Conservation (phyloP, 2,113 vertebrate species). For the Nothocercus julius region DNA sequence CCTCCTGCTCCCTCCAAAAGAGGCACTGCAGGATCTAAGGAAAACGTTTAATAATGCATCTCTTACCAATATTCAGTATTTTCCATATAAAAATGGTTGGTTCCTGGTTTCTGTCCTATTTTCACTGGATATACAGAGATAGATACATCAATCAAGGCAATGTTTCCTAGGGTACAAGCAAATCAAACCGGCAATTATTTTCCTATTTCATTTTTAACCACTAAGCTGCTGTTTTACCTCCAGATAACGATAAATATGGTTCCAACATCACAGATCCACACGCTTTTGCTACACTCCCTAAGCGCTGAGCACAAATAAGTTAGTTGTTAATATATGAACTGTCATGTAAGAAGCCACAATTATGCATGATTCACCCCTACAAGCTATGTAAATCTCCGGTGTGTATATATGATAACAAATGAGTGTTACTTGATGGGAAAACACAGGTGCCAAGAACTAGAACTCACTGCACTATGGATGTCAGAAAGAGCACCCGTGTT, state of each 20-base stretch:
- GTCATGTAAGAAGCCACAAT: slow-evolving; percentile 68
- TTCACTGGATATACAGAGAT: background rate
- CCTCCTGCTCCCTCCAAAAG: background rate
- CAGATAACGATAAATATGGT: slow-evolving; percentile 27
- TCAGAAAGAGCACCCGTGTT: slow-evolving; percentile 42
- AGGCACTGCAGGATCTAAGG: background rate
- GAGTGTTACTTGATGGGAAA: slow-evolving; percentile 61
- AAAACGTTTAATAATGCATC: background rate
- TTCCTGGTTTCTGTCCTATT: background rate
- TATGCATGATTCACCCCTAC: slow-evolving; percentile 63
- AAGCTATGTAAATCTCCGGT: slow-evolving; percentile 50
- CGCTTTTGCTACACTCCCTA: background rate
- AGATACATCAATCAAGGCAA: slow-evolving; percentile 33
- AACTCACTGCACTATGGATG: slow-evolving; percentile 30
- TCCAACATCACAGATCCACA: slow-evolving; percentile 59
- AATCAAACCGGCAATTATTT: slow-evolving; percentile 59
- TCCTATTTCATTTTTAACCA: slow-evolving; percentile 45
- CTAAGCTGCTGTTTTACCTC: slow-evolving; percentile 48
- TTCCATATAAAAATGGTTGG: background rate
- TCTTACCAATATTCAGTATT: background rate
- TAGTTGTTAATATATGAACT: slow-evolving; percentile 60
- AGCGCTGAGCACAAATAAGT: background rate
- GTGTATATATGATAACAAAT: slow-evolving; percentile 57
- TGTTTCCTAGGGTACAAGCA: background rate
- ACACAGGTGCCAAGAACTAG: slow-evolving; percentile 51